These are phyloP conservation scores for Stratiolaelaps scimitus DNA, from an alignment of 1,140 invertebrate genomes.

Conservation along the genomic window DNA sequence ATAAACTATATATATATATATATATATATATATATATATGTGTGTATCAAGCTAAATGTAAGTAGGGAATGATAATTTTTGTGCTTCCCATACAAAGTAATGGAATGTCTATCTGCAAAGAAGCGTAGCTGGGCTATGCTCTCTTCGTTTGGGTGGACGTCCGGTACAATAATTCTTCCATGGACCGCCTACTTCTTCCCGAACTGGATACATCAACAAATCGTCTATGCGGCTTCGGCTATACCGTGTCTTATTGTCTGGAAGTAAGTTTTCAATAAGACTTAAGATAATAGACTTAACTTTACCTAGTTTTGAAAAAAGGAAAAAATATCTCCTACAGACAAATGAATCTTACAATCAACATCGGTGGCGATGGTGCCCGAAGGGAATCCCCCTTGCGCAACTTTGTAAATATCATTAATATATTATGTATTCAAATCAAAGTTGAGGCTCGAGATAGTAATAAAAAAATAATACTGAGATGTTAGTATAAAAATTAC, in stretches of 20 bases:
- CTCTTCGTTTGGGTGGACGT: constrained; percentile 9
- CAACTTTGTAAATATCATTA: too few relatives aligned
- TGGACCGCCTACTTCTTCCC: constrained; percentile 21
- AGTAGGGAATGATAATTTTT: too few relatives aligned
- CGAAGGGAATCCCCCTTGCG: too few relatives aligned
- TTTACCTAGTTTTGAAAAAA: background rate
- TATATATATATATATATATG: too few relatives aligned
- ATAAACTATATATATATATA: too few relatives aligned
- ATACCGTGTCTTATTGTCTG: constrained; percentile 1
- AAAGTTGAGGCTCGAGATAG: too few relatives aligned
- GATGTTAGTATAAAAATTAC: too few relatives aligned
- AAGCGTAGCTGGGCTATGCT: constrained; percentile 4
- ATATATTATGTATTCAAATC: too few relatives aligned
- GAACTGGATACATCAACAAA: constrained; percentile 19
- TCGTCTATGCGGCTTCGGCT: background rate
- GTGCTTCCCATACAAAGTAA: background rate
- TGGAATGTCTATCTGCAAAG: constrained; percentile 9
- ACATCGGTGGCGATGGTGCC: background rate
- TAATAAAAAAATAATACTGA: too few relatives aligned
- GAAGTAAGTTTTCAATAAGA: too few relatives aligned
- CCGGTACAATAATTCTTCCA: background rate
- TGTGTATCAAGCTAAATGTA: background rate
- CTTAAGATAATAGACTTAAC: background rate
- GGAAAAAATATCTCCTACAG: background rate
- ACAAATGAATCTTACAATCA: background rate